Conservation (phyloP, 1,140 invertebrate genomes). For the Microplitis mediator region DNA sequence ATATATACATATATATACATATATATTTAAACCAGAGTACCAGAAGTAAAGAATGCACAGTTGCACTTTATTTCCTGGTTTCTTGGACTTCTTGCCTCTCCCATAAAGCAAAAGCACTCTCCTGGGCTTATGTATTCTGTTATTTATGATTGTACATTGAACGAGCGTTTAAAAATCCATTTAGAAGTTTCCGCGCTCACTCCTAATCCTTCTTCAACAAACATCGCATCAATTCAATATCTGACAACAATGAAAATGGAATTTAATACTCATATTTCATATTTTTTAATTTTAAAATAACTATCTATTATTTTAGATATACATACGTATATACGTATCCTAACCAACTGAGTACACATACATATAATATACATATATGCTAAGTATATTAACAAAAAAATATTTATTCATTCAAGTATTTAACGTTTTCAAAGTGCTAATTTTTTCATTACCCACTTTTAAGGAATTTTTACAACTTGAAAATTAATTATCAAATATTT, state of each 20-base stretch:
- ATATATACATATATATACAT: constrained; percentile 5
- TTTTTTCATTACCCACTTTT: no score
- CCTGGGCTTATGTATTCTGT: constrained; percentile 4
- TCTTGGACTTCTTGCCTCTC: neutral
- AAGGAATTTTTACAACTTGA: no score
- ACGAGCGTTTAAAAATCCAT: constrained; percentile 23
- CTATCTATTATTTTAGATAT: neutral
- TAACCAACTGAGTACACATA: no score
- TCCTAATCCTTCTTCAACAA: constrained; percentile 7
- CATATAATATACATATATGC: no score
- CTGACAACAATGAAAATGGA: constrained; percentile 15
- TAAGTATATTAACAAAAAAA: no score
- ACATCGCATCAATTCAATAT: constrained; percentile 17
- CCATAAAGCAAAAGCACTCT: constrained; percentile 8
- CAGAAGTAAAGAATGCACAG: neutral
- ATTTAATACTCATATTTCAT: constrained; percentile 8
- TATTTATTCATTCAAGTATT: no score
- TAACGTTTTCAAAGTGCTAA: no score
- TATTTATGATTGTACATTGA: constrained; percentile 17
- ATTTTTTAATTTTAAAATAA: neutral
- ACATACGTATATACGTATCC: neutral
- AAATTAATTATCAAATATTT: no score
- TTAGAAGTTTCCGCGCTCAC: constrained; percentile 1
- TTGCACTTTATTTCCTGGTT: constrained; percentile 26
- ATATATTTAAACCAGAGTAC: neutral